Evolutionary conservation across 2,888 invertebrate genomes (phyloP), one percentile per base, ranked within the genome.

Genomic region (Melolontha melolontha): DNA sequence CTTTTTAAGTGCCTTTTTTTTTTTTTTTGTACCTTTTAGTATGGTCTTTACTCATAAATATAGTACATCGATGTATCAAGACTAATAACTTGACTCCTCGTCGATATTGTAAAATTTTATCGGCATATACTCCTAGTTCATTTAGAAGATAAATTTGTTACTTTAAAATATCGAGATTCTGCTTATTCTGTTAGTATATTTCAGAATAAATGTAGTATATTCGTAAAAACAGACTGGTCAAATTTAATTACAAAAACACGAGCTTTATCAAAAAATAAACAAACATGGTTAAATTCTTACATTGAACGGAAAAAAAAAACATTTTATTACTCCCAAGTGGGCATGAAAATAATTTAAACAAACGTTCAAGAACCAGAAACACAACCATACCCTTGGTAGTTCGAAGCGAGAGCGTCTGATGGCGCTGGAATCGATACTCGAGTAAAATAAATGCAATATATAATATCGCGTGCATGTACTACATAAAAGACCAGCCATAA

Each of bases 401-500:
- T 47, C 34, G 34, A 16, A 47, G 44, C 29, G 59, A 29, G 47
- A 59, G 34, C 59, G 44, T 14, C 47, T 14, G 16, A 34, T 34
- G 47, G 59, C 44, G 59, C 34, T 59, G 5, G 59, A 59, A 59
- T 59, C 59, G 59, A 59, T 59, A 6, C 10, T 34, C 29, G 27
- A 12, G 59, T 59, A 29, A 59, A 59, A 59, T 59, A 59, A 34
- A 59, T 59, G 47, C 59, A 59, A 29, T 59, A 59, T 59, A 59
- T 59, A 59, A 59, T 47, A 59, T 59, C 59, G 59, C 59, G 59
- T 59, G 59, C 44, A 44, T 44, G 47, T 59, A 59, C 29, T 47
- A 59, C 59, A 59, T 59, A 59, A 59, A 59, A 59, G 59, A 12
- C 44, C 34, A 59, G 29, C 47, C 47, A 59, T 59, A 59, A 59